Evolutionary conservation across 2,888 invertebrate genomes (phyloP), one percentile per base, ranked within the genome.

Genomic region (Drosophila acutilabella): DNA sequence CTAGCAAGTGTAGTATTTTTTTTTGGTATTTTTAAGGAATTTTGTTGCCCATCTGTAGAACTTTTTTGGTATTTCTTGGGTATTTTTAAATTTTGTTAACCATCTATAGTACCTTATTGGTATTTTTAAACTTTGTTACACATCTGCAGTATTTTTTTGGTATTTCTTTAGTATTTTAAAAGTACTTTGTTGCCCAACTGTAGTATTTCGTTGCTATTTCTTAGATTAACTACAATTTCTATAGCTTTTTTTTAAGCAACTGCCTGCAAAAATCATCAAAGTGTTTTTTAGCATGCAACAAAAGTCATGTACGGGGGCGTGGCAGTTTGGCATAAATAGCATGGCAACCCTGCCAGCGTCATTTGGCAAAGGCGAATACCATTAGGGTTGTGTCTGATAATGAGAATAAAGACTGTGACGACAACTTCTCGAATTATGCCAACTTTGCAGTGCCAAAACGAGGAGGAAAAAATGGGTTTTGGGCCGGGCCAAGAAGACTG

Each of bases 381-480:
- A 58, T 52, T 40, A 41, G 38, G 54, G 47, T 51, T 48, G 48
- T 48, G 52, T 44, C 57, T 64, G 74, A 76, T 78, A 71, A 77
- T 78, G 62, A 73, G 64, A 41, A 26, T 58, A 8, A 14, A 30
- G 45, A n/a, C 36, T 53, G 41, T 14, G 26, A 10, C 53, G 36
- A 64, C 47, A 70, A 76, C 44, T 53, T 40, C 61, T 45, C 53
- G 59, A 57, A 74, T 71, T 64, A 65, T 76, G 74, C 71, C 77
- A 74, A 71, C 71, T 71, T 66, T 58, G 74, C 77, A 77, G 59
- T 74, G 69, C 26, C 52, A 59, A 53, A 8, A 57, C n/a, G 44
- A 18, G 47, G 38, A 10, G 45, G 30, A 8, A 8, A 30, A 30
- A 30, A 42, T 3, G 18, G 20, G 0, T 4, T 26, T 45, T 13